phyloP scores from a whole-genome alignment of 2,888 invertebrate genomes.

The Neoscelio sp. region DNA sequence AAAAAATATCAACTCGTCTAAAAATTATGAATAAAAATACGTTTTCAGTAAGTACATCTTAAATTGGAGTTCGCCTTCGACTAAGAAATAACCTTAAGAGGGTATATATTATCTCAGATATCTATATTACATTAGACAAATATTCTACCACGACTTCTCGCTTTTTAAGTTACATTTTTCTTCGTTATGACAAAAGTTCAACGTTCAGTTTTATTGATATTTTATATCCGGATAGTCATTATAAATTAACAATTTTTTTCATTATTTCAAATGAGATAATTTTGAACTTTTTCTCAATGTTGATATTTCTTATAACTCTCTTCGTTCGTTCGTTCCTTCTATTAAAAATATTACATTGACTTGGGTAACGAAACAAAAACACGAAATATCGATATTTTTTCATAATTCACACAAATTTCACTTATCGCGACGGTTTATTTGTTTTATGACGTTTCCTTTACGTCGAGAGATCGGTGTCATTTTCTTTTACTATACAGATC shows the following conservation, averaged over 20 bases:
- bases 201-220: conserved; percentile 20
- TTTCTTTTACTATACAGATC: conserved; percentile 45
- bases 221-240: conserved; percentile 8
- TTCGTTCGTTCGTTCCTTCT: too few relatives aligned
- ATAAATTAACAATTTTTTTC: too few relatives aligned
- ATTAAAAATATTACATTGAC: too few relatives aligned
- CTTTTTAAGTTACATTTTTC: conserved; percentile 37
- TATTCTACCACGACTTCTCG: background rate
- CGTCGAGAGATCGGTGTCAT: conserved; percentile 9
- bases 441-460: conserved; percentile 27
- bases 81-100: too few relatives aligned
- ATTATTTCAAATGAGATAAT: conserved; percentile 6
- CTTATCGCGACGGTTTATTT: conserved; percentile 24
- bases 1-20: conserved; percentile 13
- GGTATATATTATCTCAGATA: too few relatives aligned
- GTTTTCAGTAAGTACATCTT: too few relatives aligned
- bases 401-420: conserved; percentile 40
- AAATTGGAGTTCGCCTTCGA: too few relatives aligned
- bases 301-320: too few relatives aligned
- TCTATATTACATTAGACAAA: too few relatives aligned
- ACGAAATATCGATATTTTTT: conserved; percentile 11
- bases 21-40: too few relatives aligned
- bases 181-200: conserved; percentile 3
- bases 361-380: too few relatives aligned
- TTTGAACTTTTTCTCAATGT: too few relatives aligned